Conservation (phyloP, 64 coral and sea anemone species). For the Cladopsammia gracilis region DNA sequence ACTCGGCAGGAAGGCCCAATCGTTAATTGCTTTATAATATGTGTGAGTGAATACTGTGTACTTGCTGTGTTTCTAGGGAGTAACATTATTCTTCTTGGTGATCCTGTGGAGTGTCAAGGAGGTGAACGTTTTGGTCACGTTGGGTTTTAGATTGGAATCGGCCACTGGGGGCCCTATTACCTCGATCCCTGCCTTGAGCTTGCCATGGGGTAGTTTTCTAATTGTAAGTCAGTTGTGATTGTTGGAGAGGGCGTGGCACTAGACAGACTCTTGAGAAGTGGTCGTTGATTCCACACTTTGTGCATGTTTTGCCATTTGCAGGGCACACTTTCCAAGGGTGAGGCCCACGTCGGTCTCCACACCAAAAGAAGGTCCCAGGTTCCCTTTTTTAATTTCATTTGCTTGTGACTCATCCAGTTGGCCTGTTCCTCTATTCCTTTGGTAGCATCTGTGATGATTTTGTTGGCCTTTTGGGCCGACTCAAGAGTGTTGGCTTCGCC, state of each 20-base stretch:
- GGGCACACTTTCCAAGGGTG: constrained; percentile 5
- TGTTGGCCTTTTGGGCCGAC: constrained; percentile 50
- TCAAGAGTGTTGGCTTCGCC: constrained; percentile 62
- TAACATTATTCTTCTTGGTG: constrained; percentile 13
- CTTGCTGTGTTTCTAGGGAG: constrained; percentile 24
- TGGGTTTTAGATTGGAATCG: not conserved
- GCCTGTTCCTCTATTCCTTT: constrained; percentile 45
- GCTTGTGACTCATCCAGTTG: constrained; percentile 39
- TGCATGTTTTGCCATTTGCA: constrained; percentile 22
- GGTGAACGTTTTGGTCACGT: not conserved
- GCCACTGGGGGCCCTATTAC: not conserved
- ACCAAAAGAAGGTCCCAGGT: constrained; percentile 32
- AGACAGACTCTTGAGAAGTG: constrained; percentile 18
- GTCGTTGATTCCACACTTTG: constrained; percentile 24
- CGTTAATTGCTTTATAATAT: too few species aligned
- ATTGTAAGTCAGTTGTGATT: not conserved
- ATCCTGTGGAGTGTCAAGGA: constrained; percentile 7
- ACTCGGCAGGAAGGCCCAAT: too few species aligned
- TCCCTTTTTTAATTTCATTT: constrained; percentile 51
- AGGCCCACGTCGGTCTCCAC: constrained; percentile 1
- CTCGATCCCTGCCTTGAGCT: not conserved
- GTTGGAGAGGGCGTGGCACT: not conserved
- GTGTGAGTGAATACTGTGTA: constrained; percentile 37
- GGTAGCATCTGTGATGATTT: constrained; percentile 49
- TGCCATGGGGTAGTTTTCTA: not conserved